Evolutionary conservation across 2,888 invertebrate species (phyloP).

Genomic region (Lymantria monacha): DNA sequence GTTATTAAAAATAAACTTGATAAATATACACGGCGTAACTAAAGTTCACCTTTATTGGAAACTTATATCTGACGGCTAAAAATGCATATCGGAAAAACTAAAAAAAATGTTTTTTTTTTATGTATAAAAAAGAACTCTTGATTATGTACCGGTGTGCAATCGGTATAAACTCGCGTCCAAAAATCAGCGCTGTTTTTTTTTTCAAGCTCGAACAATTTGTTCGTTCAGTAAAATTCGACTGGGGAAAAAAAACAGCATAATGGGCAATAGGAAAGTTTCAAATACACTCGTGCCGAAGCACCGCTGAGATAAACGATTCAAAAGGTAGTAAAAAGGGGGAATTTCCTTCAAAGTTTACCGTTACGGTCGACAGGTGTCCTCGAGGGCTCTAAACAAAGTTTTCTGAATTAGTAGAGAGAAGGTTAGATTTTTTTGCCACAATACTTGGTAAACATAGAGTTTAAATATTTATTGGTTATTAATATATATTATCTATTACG

Average conservation of each 20-base stretch:
- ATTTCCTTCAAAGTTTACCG: constrained; percentile 40
- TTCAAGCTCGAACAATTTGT: constrained; percentile 28
- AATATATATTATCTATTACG: too few species aligned
- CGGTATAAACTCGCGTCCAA: constrained; percentile 18
- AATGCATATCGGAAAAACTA: too few species aligned
- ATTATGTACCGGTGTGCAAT: constrained; percentile 28
- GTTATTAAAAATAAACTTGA: too few species aligned
- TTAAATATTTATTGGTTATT: too few species aligned
- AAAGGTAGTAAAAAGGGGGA: constrained; percentile 46
- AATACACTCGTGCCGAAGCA: constrained; percentile 51
- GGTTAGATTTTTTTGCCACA: constrained; percentile 25
- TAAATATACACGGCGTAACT: too few species aligned
- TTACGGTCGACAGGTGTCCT: constrained; percentile 60
- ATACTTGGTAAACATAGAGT: neutral
- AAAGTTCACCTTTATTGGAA: too few species aligned
- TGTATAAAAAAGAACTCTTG: constrained; percentile 19
- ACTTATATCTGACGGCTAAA: too few species aligned
- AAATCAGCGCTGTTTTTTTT: constrained; percentile 33
- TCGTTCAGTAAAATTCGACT: constrained; percentile 28
- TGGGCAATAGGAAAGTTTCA: constrained; percentile 58
- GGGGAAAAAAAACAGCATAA: constrained; percentile 44
- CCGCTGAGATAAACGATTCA: constrained; percentile 52
- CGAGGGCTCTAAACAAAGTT: constrained; percentile 38
- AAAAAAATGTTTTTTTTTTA: constrained; percentile 3
- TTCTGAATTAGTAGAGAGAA: constrained; percentile 46